Evolutionary conservation across 1,140 invertebrate species (phyloP).

Genomic region (Pentalonia nigronervosa): DNA sequence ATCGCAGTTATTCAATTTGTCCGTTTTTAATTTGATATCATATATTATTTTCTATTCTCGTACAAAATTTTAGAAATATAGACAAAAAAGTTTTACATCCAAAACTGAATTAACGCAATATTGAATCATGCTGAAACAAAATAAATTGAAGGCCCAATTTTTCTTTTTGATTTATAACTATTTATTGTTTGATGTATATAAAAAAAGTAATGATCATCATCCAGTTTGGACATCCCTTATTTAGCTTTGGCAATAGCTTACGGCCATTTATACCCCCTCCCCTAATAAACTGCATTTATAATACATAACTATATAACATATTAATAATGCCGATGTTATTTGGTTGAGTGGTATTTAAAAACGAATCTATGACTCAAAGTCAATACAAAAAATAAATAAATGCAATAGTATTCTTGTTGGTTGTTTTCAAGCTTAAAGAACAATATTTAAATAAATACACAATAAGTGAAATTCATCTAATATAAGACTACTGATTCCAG

Average conservation of each 20-base stretch:
- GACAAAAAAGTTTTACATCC: not conserved
- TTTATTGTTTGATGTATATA: not conserved
- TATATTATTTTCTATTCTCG: not conserved
- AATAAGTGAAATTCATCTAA: not conserved
- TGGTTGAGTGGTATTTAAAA: not conserved
- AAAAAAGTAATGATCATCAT: not conserved
- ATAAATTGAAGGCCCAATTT: not conserved
- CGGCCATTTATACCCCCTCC: not conserved
- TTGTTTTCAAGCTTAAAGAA: not conserved
- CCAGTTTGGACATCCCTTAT: not conserved
- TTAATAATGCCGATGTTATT: not conserved
- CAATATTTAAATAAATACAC: slow-evolving; percentile 32
- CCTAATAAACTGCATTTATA: not conserved
- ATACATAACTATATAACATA: not conserved
- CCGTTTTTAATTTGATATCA: slow-evolving; percentile 22
- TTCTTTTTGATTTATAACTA: not conserved
- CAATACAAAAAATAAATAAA: slow-evolving; percentile 23
- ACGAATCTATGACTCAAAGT: not conserved
- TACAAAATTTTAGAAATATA: not conserved
- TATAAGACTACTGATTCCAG: not conserved
- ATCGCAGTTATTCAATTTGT: slow-evolving; percentile 25
- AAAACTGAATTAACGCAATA: not conserved
- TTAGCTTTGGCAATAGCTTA: not conserved
- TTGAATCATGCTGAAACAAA: too few relatives aligned
- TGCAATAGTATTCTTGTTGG: not conserved